Conservation (phyloP, 2,797 vertebrate genomes). For the Trematomus bernacchii region DNA sequence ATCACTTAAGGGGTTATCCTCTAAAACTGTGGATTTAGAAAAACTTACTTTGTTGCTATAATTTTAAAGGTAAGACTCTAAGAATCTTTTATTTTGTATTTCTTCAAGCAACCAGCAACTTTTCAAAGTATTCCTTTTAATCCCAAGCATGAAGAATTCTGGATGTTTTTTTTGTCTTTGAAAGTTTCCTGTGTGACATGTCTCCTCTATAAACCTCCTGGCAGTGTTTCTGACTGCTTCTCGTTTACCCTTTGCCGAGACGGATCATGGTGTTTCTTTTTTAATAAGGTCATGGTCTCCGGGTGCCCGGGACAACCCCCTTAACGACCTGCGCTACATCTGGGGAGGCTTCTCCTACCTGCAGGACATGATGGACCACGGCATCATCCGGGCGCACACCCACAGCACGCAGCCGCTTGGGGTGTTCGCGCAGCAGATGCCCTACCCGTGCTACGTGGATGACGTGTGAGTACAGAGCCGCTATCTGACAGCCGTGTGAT, state of each 20-base stretch:
- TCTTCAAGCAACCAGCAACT: too few relatives aligned
- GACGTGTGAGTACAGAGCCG: slow-evolving; percentile 89
- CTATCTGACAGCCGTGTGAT: slow-evolving; percentile 46
- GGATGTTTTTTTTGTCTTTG: slow-evolving; percentile 17
- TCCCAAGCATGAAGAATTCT: not conserved
- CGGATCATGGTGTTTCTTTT: slow-evolving; percentile 66
- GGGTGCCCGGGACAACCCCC: slow-evolving; percentile 91
- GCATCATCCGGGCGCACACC: slow-evolving; percentile 88
- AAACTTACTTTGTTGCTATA: too few relatives aligned
- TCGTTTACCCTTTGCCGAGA: slow-evolving; percentile 58
- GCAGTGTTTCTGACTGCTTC: slow-evolving; percentile 34
- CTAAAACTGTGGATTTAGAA: too few relatives aligned
- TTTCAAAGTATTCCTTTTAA: slow-evolving; percentile 12
- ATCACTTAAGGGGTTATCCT: too few relatives aligned
- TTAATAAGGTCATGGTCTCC: slow-evolving; percentile 93
- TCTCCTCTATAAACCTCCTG: slow-evolving; percentile 30
- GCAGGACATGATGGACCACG: slow-evolving; percentile 95
- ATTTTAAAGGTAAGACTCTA: too few relatives aligned
- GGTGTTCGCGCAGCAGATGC: slow-evolving; percentile 96
- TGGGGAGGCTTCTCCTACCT: slow-evolving; percentile 97
- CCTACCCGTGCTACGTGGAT: slow-evolving; percentile 95
- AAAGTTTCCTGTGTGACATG: slow-evolving; percentile 38
- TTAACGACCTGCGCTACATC: slow-evolving; percentile 94
- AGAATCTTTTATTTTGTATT: too few relatives aligned
- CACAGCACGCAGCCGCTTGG: slow-evolving; percentile 88